phyloP scores from a whole-genome alignment of 2,797 vertebrate species.

The Ara ararauna region DNA sequence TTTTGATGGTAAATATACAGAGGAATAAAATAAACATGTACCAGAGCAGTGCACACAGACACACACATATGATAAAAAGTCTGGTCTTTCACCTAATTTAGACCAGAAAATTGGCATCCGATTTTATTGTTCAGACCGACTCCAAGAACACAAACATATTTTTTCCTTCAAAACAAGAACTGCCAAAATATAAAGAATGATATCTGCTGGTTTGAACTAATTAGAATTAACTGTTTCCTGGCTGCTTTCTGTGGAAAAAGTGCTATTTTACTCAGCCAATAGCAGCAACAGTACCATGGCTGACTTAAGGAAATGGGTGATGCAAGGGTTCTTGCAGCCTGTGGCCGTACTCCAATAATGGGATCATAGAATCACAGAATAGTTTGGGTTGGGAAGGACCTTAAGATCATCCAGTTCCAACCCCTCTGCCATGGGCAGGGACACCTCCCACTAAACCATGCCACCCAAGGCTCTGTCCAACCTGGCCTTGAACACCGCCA shows the following conservation, averaged over 20 bases:
- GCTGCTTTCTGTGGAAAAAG: conserved; percentile 16
- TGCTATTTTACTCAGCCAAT: neutral
- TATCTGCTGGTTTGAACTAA: conserved; percentile 53
- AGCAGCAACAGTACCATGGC: neutral
- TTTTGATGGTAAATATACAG: conserved; percentile 3
- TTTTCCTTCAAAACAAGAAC: conserved; percentile 44
- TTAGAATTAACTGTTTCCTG: conserved; percentile 58
- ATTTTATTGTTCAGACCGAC: conserved; percentile 68
- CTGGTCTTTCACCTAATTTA: conserved; percentile 72
- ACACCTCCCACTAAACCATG: no score
- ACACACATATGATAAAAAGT: conserved; percentile 46
- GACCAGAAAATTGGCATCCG: conserved; percentile 73
- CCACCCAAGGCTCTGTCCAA: no score
- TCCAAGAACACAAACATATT: conserved; percentile 67
- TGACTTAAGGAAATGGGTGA: neutral
- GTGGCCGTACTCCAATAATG: neutral
- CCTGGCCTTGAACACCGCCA: no score
- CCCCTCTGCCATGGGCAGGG: no score
- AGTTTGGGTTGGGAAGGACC: no score
- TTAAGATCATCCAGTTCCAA: no score
- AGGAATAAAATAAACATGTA: conserved; percentile 47
- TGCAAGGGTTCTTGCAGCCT: neutral
- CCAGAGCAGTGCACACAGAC: conserved; percentile 20
- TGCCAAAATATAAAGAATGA: conserved; percentile 58
- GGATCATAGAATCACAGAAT: no score